Conservation (phyloP, 1,140 invertebrate species). For the Aradophagus sp. region DNA sequence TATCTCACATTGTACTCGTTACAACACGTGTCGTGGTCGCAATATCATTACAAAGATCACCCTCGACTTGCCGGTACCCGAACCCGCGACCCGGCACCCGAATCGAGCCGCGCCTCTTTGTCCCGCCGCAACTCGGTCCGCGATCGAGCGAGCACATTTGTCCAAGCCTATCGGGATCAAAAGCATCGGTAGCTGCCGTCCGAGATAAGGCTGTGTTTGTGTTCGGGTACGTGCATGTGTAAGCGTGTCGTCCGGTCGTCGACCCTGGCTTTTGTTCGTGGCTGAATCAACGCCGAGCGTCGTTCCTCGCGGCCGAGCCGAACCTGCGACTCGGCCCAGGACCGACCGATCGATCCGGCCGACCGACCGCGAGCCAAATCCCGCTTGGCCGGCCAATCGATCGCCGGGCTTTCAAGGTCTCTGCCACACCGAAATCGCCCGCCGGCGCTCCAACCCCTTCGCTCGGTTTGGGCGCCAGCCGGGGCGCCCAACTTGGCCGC, state of each 20-base stretch:
- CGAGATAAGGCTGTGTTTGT: slow-evolving; percentile 17
- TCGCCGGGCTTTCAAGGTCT: slow-evolving; percentile 71
- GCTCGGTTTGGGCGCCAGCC: no score
- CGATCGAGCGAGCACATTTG: no score
- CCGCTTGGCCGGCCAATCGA: slow-evolving; percentile 68
- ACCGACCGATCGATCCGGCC: slow-evolving; percentile 36
- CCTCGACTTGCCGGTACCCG: no score
- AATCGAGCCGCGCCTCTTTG: no score
- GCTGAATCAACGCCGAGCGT: slow-evolving; percentile 62
- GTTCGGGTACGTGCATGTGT: slow-evolving; percentile 51
- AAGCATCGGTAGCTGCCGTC: slow-evolving; percentile 18
- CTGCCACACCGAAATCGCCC: no score
- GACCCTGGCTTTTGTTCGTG: slow-evolving; percentile 73
- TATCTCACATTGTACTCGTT: no score
- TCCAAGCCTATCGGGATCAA: slow-evolving; percentile 20
- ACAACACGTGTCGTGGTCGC: no score
- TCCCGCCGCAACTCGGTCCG: no score
- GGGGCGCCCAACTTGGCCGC: no score
- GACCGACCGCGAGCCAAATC: slow-evolving; percentile 52
- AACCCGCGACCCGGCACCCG: no score
- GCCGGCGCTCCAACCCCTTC: no score
- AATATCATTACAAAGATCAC: no score
- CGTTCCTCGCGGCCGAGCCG: slow-evolving; percentile 44
- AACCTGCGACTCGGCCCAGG: slow-evolving; percentile 56
- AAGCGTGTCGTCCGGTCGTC: slow-evolving; percentile 56